Evolutionary conservation across 2,797 vertebrate genomes (phyloP).

Genomic region (Poecilia picta): DNA sequence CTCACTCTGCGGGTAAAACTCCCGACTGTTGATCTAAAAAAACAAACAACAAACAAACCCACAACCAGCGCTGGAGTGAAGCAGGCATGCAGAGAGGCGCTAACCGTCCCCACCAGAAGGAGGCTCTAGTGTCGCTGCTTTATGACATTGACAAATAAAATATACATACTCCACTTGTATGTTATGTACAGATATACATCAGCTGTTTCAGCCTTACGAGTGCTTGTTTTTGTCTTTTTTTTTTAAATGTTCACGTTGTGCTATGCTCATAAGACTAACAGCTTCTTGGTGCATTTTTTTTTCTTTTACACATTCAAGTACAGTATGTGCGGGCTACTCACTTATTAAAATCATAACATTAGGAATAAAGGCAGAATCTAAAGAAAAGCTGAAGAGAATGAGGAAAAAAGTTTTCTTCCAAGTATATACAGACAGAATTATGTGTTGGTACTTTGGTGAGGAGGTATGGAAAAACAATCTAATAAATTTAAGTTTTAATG

Average conservation of each 20-base stretch:
- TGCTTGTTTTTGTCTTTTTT: slow-evolving; percentile 11
- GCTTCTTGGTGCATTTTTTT: slow-evolving; percentile 61
- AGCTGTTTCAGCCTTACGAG: slow-evolving; percentile 19
- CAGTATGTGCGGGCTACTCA: slow-evolving; percentile 79
- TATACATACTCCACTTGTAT: slow-evolving; percentile 88
- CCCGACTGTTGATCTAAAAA: slow-evolving; percentile 74
- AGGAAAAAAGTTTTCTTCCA: slow-evolving; percentile 52
- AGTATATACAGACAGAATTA: slow-evolving; percentile 49
- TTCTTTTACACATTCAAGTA: slow-evolving; percentile 72
- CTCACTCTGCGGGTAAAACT: slow-evolving; percentile 85
- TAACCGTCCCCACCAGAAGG: neutral
- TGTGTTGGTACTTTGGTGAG: neutral
- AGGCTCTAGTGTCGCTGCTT: slow-evolving; percentile 78
- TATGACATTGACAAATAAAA: slow-evolving; percentile 25
- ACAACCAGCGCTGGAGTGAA: neutral
- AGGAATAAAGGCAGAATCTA: slow-evolving; percentile 19
- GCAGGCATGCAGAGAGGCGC: slow-evolving; percentile 77
- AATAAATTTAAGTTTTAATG: neutral
- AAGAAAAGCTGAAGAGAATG: slow-evolving; percentile 41
- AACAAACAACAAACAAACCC: neutral
- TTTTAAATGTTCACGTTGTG: slow-evolving; percentile 56
- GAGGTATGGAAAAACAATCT: neutral
- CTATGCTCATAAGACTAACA: slow-evolving; percentile 64
- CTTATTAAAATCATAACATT: slow-evolving; percentile 20
- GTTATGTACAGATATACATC: slow-evolving; percentile 90